Conservation (phyloP, 2,113 vertebrate genomes). For the Todiramphus saurophagus region DNA sequence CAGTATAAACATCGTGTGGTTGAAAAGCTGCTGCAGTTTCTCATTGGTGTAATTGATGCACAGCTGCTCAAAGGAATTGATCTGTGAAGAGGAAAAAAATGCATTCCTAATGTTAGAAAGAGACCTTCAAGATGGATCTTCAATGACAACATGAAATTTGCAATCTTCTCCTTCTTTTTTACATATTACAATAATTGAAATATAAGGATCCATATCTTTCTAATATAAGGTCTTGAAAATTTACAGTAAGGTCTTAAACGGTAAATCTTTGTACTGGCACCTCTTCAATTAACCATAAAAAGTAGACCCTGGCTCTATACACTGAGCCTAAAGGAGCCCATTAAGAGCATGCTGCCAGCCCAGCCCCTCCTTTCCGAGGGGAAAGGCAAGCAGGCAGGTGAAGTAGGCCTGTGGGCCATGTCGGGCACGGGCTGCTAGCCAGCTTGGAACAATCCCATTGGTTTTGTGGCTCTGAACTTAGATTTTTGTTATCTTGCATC, state of each 20-base stretch:
- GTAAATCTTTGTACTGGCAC: not conserved
- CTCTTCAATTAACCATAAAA: not conserved
- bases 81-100: slow-evolving; percentile 63
- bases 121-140: not conserved
- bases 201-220: not conserved
- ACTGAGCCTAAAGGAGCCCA: not conserved
- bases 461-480: not conserved
- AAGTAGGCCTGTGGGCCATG: accelerated
- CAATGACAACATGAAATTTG: not conserved
- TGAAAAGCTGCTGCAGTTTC: slow-evolving; percentile 98
- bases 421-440: not conserved
- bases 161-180: not conserved
- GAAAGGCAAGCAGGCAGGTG: not conserved
- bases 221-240: not conserved
- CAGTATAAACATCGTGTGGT: slow-evolving; percentile 97
- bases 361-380: not conserved
- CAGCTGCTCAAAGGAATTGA: slow-evolving; percentile 96
- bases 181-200: not conserved
- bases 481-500: not conserved
- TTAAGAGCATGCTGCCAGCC: not conserved
- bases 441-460: not conserved
- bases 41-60: slow-evolving; percentile 99
- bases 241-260: not conserved
- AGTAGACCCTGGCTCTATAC: not conserved
- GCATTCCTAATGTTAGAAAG: not conserved